Conservation (phyloP, 2,797 vertebrate species). For the Lagodon rhomboides region DNA sequence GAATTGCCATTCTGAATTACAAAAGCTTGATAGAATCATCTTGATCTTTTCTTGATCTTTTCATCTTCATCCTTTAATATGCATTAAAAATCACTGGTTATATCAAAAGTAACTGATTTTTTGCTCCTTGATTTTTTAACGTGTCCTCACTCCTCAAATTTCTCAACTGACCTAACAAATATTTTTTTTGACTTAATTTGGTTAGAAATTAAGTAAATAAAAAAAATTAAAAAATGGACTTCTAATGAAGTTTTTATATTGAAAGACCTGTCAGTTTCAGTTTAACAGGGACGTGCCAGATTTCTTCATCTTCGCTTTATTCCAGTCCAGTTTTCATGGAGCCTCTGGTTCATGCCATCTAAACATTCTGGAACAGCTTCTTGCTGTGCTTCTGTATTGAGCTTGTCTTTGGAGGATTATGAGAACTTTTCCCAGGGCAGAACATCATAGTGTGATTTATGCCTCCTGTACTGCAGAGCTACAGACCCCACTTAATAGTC, state of each 20-base stretch:
- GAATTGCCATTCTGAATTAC: not conserved
- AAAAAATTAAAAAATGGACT: not conserved
- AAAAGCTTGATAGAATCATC: not conserved
- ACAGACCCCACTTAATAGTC: not conserved
- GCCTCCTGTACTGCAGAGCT: not conserved
- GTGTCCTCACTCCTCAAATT: not conserved
- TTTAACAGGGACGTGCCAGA: not conserved
- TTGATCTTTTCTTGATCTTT: too few species aligned
- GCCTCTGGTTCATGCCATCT: not conserved
- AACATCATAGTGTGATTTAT: not conserved
- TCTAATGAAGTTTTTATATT: too few species aligned
- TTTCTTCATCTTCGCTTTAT: not conserved
- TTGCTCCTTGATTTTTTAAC: too few species aligned
- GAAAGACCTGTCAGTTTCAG: not conserved
- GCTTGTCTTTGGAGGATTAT: not conserved
- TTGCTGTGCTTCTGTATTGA: not conserved
- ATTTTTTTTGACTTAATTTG: not conserved
- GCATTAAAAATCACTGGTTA: not conserved
- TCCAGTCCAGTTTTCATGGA: not conserved
- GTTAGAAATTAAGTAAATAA: not conserved
- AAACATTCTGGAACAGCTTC: not conserved
- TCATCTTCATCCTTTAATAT: not conserved
- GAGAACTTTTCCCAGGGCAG: not conserved
- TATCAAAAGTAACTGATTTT: not conserved
- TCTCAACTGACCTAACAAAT: not conserved